These are phyloP conservation scores for Agelas oroides DNA, from an alignment of 37 sponge, comb jelly and placozoan genomes.

Conservation along the genomic window DNA sequence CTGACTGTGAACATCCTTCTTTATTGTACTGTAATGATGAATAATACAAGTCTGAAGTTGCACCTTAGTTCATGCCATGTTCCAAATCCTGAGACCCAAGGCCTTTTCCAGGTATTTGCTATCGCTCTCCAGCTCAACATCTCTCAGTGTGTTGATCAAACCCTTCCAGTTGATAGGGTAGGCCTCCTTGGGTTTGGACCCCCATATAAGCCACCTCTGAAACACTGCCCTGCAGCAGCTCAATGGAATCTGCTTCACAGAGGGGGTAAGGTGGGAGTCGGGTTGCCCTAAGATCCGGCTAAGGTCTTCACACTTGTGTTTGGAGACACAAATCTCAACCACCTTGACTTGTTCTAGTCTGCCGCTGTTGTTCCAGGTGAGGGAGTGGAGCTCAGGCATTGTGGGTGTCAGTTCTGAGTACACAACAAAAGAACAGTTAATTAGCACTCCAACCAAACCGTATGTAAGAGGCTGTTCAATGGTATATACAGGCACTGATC, in stretches of 20 bases:
- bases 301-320: neutral
- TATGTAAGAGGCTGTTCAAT: too few species aligned
- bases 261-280: neutral
- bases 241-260: neutral
- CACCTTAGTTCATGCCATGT: too few species aligned
- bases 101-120: too few species aligned
- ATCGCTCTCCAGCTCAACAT: neutral
- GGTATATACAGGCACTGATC: too few species aligned
- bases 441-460: too few species aligned
- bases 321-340: neutral
- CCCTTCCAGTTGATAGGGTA: constrained; percentile 20
- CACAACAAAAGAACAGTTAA: too few species aligned
- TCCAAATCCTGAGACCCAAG: too few species aligned
- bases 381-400: neutral
- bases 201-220: neutral
- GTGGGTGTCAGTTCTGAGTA: neutral
- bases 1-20: too few species aligned
- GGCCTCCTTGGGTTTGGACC: constrained; percentile 4
- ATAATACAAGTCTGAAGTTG: too few species aligned
- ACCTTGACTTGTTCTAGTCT: neutral
- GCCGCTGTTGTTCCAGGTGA: neutral
- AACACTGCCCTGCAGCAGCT: constrained; percentile 1
- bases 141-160: neutral
- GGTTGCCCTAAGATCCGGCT: neutral
- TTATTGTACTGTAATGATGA: too few species aligned